Conservation (phyloP, 92 coral and sea anemone genomes). For the Porites evermanni region DNA sequence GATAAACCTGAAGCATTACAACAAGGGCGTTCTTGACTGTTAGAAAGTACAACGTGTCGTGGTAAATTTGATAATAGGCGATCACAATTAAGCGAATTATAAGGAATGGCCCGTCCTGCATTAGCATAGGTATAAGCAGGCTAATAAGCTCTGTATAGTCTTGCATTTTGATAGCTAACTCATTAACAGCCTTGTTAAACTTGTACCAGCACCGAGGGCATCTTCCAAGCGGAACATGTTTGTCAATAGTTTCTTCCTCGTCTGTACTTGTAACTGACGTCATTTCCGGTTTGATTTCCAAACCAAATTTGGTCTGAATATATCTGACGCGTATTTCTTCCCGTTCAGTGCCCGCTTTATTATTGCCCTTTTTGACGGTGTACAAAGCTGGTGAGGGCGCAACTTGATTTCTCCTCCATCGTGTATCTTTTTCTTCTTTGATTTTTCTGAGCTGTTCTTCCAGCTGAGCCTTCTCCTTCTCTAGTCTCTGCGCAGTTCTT, state of each 20-base stretch:
- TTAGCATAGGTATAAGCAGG: conserved; percentile 85
- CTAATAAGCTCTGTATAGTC: conserved; percentile 78
- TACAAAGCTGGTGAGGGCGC: conserved; percentile 84
- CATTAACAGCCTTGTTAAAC: conserved; percentile 32
- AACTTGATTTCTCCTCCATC: conserved; percentile 81
- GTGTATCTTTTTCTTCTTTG: conserved; percentile 60
- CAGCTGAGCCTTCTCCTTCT: conserved; percentile 82
- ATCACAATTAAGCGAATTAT: conserved; percentile 87
- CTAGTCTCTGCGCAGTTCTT: conserved; percentile 84
- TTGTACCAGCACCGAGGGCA: conserved; percentile 17
- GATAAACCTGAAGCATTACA: conserved; percentile 93
- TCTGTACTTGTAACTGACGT: conserved; percentile 54
- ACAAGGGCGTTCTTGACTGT: conserved; percentile 94
- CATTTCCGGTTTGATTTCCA: conserved; percentile 77
- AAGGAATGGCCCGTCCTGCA: conserved; percentile 94
- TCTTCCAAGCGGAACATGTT: conserved; percentile 13
- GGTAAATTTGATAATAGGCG: conserved; percentile 84
- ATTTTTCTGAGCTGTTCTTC: conserved; percentile 77
- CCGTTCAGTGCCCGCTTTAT: conserved; percentile 14
- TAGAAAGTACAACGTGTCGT: conserved; percentile 86
- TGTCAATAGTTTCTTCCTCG: conserved; percentile 36
- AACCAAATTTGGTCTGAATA: conserved; percentile 79
- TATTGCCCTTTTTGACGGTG: conserved; percentile 66
- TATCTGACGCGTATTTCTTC: conserved; percentile 68
- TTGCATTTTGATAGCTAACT: conserved; percentile 55